These are phyloP conservation scores for Platerodrilus igneus DNA, from an alignment of 2,888 invertebrate species.

Conservation along the genomic window DNA sequence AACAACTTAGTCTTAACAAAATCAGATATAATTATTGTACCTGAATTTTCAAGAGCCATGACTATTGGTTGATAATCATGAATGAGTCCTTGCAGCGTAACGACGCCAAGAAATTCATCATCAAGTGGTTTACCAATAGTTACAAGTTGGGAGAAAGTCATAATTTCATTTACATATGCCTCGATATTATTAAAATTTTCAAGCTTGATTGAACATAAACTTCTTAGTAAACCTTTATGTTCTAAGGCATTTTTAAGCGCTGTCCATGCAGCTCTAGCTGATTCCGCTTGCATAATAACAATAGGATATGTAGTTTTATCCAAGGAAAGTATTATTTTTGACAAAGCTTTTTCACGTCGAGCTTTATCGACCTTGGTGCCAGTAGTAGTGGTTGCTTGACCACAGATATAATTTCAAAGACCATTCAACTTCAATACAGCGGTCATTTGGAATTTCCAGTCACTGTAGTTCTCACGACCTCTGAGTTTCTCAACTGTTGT, in stretches of 20 bases:
- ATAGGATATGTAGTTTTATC: too few species aligned
- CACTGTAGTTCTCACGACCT: too few species aligned
- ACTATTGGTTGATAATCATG: constrained; percentile 18
- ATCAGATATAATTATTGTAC: neutral
- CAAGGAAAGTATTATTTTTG: too few species aligned
- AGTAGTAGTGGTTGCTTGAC: too few species aligned
- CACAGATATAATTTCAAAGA: too few species aligned
- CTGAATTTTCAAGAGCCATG: constrained; percentile 12
- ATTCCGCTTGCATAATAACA: too few species aligned
- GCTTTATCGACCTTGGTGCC: too few species aligned
- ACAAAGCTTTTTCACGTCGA: too few species aligned
- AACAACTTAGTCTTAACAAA: constrained; percentile 10
- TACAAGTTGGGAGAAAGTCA: constrained; percentile 23
- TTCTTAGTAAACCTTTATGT: constrained; percentile 24
- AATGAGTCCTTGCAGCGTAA: constrained; percentile 25
- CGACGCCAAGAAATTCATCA: constrained; percentile 26
- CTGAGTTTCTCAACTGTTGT: too few species aligned
- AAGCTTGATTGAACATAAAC: constrained; percentile 11
- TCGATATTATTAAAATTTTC: constrained; percentile 19
- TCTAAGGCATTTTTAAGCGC: constrained; percentile 26
- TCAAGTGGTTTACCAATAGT: constrained; percentile 20
- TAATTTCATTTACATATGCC: constrained; percentile 26
- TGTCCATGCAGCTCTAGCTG: too few species aligned
- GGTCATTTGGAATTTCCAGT: too few species aligned
- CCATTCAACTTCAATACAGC: too few species aligned